Evolutionary conservation across 1,140 invertebrate species (phyloP).

Genomic region (Microplitis mediator): DNA sequence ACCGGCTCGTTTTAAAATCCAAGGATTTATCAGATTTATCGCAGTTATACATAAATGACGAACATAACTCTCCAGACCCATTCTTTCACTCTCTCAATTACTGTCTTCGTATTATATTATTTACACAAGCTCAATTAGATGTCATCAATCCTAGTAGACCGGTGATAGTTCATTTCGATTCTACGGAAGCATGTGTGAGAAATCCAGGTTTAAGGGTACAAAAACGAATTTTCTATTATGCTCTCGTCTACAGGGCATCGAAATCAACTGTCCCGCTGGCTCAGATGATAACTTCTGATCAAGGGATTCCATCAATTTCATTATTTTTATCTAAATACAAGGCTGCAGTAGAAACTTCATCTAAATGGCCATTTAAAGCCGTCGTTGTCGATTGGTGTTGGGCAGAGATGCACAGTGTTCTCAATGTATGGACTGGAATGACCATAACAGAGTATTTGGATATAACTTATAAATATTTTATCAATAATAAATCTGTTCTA

Average conservation of each 20-base stretch:
- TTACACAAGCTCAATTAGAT: not conserved
- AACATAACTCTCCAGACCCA: not conserved
- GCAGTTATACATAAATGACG: not conserved
- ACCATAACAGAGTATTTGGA: not conserved
- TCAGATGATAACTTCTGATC: slow-evolving; percentile 4
- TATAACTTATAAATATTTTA: not conserved
- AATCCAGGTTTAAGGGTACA: not conserved
- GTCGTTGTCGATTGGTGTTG: not conserved
- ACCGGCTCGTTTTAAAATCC: not conserved
- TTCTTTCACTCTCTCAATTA: not conserved
- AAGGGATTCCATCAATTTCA: not conserved
- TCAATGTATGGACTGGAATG: not conserved
- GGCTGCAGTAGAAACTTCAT: not conserved
- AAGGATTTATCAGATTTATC: not conserved
- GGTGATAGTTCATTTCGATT: not conserved
- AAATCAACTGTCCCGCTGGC: not conserved
- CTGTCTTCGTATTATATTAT: not conserved
- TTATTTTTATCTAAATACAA: not conserved
- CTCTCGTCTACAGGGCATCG: not conserved
- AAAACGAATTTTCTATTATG: not conserved
- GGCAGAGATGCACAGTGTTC: not conserved
- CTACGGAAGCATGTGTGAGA: not conserved
- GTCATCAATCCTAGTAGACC: not conserved
- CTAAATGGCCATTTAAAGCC: not conserved
- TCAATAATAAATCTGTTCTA: not conserved